Evolutionary conservation across 53 echinoderm and acorn worm genomes (phyloP).

Genomic region (Echinometra lucunter): DNA sequence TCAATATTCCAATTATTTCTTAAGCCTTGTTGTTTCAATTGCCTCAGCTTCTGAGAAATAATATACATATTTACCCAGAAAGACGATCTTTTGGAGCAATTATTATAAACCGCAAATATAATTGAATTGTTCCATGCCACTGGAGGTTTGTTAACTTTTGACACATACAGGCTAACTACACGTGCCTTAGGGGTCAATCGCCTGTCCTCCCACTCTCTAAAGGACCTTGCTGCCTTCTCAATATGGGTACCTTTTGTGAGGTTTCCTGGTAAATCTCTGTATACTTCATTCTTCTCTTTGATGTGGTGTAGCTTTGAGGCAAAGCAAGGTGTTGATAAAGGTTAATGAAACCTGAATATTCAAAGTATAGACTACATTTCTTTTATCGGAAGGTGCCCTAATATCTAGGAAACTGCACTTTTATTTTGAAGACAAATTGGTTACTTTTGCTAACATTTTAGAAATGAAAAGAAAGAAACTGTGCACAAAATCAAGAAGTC

Average conservation of each 20-base stretch:
- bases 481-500: too few relatives aligned
- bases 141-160: conserved; percentile 54
- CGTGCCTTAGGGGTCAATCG: not conserved
- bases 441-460: not conserved
- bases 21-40: not conserved
- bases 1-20: conserved; percentile 18
- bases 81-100: conserved; percentile 18
- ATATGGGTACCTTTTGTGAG: not conserved
- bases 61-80: conserved; percentile 39
- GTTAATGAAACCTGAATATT: not conserved
- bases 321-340: not conserved
- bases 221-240: not conserved
- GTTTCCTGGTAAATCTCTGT: not conserved
- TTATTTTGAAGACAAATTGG: not conserved
- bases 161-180: conserved; percentile 22
- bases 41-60: conserved; percentile 23
- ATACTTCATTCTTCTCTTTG: not conserved
- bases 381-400: not conserved
- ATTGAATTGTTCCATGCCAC: conserved; percentile 47
- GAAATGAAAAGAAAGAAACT: not conserved
- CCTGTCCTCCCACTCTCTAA: not conserved
- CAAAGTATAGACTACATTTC: not conserved
- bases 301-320: not conserved
- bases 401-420: not conserved
- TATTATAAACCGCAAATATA: conserved; percentile 15